Conservation (phyloP, 2,797 vertebrate species). For the Pogoniulus pusillus region DNA sequence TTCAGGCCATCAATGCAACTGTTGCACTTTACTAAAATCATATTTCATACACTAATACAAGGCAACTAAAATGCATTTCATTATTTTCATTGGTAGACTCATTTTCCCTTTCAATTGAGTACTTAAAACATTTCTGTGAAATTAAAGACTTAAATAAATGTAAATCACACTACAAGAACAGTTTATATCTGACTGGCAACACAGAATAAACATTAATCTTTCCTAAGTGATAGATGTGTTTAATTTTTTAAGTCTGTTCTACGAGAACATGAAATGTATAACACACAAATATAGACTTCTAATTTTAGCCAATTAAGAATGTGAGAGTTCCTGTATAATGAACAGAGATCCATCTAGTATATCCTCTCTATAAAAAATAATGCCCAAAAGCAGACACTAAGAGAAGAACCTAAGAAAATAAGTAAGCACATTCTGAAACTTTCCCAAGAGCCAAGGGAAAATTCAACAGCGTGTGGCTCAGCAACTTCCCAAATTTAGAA, state of each 20-base stretch:
- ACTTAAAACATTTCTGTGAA: background rate
- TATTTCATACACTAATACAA: background rate
- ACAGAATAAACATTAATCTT: background rate
- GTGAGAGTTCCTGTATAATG: background rate
- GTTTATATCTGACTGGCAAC: background rate
- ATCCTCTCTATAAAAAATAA: background rate
- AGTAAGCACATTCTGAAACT: background rate
- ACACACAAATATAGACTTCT: background rate
- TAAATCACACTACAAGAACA: background rate
- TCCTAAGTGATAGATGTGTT: background rate
- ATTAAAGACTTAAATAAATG: background rate
- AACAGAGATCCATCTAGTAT: background rate
- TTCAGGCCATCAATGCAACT: background rate
- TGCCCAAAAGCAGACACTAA: background rate
- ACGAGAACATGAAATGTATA: background rate
- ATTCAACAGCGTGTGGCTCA: background rate
- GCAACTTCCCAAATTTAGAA: background rate
- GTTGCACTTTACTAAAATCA: background rate
- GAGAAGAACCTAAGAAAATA: background rate
- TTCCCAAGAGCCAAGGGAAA: background rate
- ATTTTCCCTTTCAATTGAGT: background rate
- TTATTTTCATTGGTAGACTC: background rate
- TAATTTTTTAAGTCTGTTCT: background rate
- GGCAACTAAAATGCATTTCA: background rate
- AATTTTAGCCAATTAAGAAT: background rate